phyloP scores from a whole-genome alignment of 2,888 invertebrate species.

The Uloborus plumipes region DNA sequence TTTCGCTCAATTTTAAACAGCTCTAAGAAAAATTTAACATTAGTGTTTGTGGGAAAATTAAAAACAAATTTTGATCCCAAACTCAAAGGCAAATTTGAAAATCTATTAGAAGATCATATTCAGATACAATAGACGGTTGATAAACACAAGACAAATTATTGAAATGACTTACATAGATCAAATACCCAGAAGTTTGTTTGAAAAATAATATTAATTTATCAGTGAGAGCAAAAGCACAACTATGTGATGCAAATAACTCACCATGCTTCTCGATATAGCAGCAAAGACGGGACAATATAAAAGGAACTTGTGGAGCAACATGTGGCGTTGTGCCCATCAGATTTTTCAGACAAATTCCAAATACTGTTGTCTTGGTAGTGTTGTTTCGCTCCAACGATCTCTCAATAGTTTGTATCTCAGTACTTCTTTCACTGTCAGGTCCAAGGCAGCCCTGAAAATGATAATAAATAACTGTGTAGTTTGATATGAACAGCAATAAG shows the following conservation, averaged over 20 bases:
- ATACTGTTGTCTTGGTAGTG: slow-evolving; percentile 31
- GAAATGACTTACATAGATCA: too few species aligned
- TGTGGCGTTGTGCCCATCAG: slow-evolving; percentile 48
- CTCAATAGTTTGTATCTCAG: slow-evolving; percentile 32
- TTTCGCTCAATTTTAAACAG: too few species aligned
- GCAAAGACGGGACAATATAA: slow-evolving; percentile 72
- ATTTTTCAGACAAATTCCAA: slow-evolving; percentile 55
- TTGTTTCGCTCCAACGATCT: slow-evolving; percentile 19
- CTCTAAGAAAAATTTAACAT: too few species aligned
- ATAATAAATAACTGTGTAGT: background rate
- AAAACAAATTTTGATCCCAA: too few species aligned
- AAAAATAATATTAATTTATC: background rate
- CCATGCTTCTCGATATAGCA: slow-evolving; percentile 72
- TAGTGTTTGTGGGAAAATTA: too few species aligned
- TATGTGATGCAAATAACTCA: slow-evolving; percentile 13
- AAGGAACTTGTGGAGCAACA: slow-evolving; percentile 70
- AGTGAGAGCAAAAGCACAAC: background rate
- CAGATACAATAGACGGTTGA: too few species aligned
- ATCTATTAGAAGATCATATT: too few species aligned
- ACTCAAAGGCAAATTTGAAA: too few species aligned
- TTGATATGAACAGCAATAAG: background rate
- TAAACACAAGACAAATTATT: too few species aligned
- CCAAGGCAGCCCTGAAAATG: slow-evolving; percentile 12
- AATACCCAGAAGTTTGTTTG: too few species aligned
- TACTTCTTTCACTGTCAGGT: slow-evolving; percentile 27